Evolutionary conservation across 2,888 invertebrate species (phyloP), one percentile per base, ranked within the genome.

Genomic region (Andrena chrysosceles): DNA sequence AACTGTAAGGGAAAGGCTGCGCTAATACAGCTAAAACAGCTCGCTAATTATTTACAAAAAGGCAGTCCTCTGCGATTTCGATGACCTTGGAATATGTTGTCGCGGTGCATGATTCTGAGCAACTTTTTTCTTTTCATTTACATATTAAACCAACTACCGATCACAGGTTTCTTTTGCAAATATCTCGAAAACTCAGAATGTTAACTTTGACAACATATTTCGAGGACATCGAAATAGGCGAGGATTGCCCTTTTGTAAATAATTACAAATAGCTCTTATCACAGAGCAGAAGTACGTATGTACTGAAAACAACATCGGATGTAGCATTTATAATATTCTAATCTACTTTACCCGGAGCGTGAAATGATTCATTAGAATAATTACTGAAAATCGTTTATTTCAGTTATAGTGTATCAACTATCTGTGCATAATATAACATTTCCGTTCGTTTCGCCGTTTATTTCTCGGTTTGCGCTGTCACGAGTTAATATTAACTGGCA

Each of bases 341-440:
- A 13, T 60, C 23, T 26, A 35, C 23, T 68, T 33, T 31, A 7
- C n/a, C 26, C 7, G 10, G 2, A 60, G 3, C 48, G 13, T 31
- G 20, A 64, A 81, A 63, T 49, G 63, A 72, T 64, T n/a, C 2
- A 8, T 63, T 23, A 71, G 8, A 49, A 59, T 75, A 63, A 72
- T 78, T 78, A 83, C 31, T 75, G 72, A 84, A 84, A 84, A 84
- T 69, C 71, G 75, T 78, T 84, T 84, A 84, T 84, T 84, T 84
- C 54, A 78, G 78, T 75, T 52, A 20, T 78, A 69, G 42, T 63
- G n/a, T n/a, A n/a, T n/a, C n/a, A n/a, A 63, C 54, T 84, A 78
- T 78, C 84, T 68, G 84, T 84, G 84, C 84, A 84, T 84, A 84
- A 72, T 78, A 69, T 84, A 78, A 78, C 77, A 83, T 74, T 75